These are phyloP conservation scores for Ceyx erithaca DNA, from an alignment of 2,797 vertebrate genomes.

Conservation along the genomic window DNA sequence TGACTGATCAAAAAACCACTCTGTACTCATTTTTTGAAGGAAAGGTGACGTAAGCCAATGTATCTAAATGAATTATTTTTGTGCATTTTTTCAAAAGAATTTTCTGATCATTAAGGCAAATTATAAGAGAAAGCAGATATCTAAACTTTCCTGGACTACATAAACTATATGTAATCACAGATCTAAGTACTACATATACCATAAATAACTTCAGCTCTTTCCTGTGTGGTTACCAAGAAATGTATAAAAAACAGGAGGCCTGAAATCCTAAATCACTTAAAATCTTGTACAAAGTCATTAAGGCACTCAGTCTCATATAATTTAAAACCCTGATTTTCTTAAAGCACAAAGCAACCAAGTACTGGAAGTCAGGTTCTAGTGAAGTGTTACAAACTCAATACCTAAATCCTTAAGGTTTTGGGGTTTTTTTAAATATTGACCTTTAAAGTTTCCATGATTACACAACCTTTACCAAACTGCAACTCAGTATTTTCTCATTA, in stretches of 20 bases:
- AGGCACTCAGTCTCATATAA: not conserved
- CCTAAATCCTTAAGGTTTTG: not conserved
- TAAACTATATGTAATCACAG: not conserved
- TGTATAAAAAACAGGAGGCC: not conserved
- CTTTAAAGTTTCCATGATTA: not conserved
- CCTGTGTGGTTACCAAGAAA: not conserved
- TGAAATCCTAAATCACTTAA: not conserved
- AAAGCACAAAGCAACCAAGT: not conserved
- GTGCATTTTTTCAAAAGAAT: not conserved
- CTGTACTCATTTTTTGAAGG: not conserved
- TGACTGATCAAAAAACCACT: not conserved
- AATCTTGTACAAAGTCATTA: not conserved
- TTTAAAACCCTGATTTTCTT: not conserved
- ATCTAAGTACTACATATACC: not conserved
- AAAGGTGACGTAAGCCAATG: not conserved
- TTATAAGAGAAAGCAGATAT: not conserved
- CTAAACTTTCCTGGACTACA: not conserved
- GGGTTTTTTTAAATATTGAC: not conserved
- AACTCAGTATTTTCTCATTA: not conserved
- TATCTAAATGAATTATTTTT: not conserved
- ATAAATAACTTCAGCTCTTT: not conserved
- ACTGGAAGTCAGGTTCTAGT: not conserved
- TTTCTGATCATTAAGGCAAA: not conserved
- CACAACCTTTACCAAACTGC: not conserved
- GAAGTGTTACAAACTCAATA: not conserved